Evolutionary conservation across 2,797 vertebrate genomes (phyloP).

Genomic region (Hirundo rustica): DNA sequence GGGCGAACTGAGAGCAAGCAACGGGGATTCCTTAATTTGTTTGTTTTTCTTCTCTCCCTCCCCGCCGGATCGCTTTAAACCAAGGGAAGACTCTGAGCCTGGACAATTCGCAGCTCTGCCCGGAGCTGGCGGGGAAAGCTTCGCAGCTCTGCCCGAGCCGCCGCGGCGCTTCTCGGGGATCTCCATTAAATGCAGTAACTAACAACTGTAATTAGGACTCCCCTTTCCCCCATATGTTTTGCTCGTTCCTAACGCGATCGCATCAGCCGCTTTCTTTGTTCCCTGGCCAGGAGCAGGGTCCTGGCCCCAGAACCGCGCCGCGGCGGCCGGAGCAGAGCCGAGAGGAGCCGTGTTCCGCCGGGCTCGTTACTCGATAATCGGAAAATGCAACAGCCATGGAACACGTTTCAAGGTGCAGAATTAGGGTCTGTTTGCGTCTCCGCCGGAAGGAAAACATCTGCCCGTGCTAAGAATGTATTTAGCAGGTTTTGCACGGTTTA

Average conservation of each 20-base stretch:
- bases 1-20: not conserved
- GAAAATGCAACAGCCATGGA: not conserved
- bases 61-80: not conserved
- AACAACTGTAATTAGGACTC: not conserved
- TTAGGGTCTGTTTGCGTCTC: not conserved
- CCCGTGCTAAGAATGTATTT: not conserved
- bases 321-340: not conserved
- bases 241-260: not conserved
- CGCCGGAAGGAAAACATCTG: not conserved
- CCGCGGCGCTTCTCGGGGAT: not conserved
- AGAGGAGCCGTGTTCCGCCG: not conserved
- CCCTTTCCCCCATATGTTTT: not conserved
- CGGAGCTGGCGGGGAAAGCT: not conserved
- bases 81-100: not conserved
- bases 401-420: not conserved
- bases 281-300: not conserved
- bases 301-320: not conserved
- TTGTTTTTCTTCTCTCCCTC: not conserved
- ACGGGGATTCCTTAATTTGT: not conserved
- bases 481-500: not conserved
- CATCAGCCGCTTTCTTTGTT: slow-evolving; percentile 7
- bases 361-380: not conserved
- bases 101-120: not conserved
- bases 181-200: not conserved
- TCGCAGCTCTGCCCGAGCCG: not conserved